These are phyloP conservation scores for Eriosoma lanigerum DNA, from an alignment of 1,140 invertebrate species.

Conservation along the genomic window DNA sequence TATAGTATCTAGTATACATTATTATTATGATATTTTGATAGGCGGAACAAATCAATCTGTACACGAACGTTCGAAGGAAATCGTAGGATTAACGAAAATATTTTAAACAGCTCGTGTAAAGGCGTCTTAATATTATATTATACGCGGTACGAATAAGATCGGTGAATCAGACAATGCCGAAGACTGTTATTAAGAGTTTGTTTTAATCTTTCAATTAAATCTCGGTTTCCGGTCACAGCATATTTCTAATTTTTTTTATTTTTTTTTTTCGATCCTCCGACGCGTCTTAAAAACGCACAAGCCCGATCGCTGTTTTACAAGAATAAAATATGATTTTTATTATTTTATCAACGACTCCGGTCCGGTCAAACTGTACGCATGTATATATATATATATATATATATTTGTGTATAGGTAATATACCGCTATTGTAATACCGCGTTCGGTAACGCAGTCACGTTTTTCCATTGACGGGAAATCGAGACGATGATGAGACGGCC, in stretches of 20 bases:
- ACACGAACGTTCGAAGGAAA: too few relatives aligned
- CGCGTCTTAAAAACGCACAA: too few relatives aligned
- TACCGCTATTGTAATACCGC: background rate
- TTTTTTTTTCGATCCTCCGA: background rate
- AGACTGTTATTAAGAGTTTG: background rate
- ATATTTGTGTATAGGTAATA: too few relatives aligned
- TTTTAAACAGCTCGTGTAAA: too few relatives aligned
- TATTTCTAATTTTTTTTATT: too few relatives aligned
- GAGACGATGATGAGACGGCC: background rate
- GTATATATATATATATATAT: too few relatives aligned
- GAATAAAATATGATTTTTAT: background rate
- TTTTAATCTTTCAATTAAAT: constrained; percentile 33
- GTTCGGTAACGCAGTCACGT: constrained; percentile 32
- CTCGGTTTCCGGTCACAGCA: constrained; percentile 18
- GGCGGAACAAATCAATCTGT: too few relatives aligned
- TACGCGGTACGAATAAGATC: background rate
- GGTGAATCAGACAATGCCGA: background rate
- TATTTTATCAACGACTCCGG: background rate
- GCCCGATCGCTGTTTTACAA: background rate
- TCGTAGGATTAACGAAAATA: too few relatives aligned
- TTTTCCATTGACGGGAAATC: constrained; percentile 36
- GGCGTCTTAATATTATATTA: background rate
- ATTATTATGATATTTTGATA: too few relatives aligned
- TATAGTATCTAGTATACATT: too few relatives aligned
- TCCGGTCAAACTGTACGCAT: too few relatives aligned